These are phyloP conservation scores for Agonopterix subpropinquella DNA, from an alignment of 2,888 invertebrate species.

Conservation along the genomic window DNA sequence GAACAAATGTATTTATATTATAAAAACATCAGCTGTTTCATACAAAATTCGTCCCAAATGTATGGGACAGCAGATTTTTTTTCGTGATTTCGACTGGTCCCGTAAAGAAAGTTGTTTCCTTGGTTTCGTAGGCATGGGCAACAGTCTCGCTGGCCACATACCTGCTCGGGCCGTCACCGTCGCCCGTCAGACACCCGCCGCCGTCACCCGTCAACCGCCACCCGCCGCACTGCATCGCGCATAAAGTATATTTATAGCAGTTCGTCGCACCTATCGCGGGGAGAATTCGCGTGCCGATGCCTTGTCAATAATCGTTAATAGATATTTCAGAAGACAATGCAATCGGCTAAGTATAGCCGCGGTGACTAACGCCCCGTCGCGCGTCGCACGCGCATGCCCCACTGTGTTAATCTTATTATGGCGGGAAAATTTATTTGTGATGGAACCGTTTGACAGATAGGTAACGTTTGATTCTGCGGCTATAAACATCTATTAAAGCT, in stretches of 20 bases:
- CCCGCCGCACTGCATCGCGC: conserved; percentile 41
- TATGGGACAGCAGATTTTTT: too few species aligned
- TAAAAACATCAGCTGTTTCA: too few species aligned
- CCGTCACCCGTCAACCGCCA: conserved; percentile 9
- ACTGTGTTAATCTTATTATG: conserved; percentile 71
- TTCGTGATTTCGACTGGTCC: too few species aligned
- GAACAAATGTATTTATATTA: too few species aligned
- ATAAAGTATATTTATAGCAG: conserved; percentile 72
- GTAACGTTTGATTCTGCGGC: conserved; percentile 43
- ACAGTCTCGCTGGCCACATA: conserved; percentile 32
- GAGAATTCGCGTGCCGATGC: conserved; percentile 72
- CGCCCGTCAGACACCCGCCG: conserved; percentile 1
- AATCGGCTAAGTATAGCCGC: conserved; percentile 67
- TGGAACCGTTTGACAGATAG: conserved; percentile 59
- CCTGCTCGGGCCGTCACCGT: conserved; percentile 25
- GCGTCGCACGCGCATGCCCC: conserved; percentile 42
- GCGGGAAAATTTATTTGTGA: conserved; percentile 65
- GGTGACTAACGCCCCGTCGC: conserved; percentile 67
- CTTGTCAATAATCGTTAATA: conserved; percentile 76
- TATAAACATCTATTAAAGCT: conserved; percentile 12
- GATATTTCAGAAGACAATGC: conserved; percentile 76
- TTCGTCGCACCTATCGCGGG: conserved; percentile 70
- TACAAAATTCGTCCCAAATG: too few species aligned
- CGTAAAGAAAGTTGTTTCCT: too few species aligned
- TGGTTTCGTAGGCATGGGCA: conserved; percentile 1